Evolutionary conservation across 1,140 invertebrate species (phyloP), one percentile per base, ranked within the genome.

Genomic region (Marisa cornuarietis): DNA sequence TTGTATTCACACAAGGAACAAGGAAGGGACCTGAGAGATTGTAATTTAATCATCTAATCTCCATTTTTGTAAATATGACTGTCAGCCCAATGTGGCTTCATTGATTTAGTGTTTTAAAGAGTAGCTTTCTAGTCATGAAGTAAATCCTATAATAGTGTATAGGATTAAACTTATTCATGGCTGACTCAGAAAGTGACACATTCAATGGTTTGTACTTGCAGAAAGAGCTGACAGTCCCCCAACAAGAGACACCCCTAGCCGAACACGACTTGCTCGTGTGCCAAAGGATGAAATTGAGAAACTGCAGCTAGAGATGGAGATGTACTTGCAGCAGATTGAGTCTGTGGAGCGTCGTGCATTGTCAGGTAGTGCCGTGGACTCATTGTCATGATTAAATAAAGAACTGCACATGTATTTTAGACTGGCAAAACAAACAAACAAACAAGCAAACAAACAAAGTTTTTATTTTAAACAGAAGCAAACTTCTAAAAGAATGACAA

Each of bases 281-380:
- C 83, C 85, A 9, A 71, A 73, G 5, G 82, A 85, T 68, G 86
- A 89, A 73, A 88, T 88, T 71, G 82, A 80, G 26, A 84, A 83
- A 74, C 73, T 89, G 20, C 88, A 87, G 79, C 78, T 79, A 74
- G 88, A 89, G 65, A 82, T 88, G 81, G 86, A 87, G 54, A 71
- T 81, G 9, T 89, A 86, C 71, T 54, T 89, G 68, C 83, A 86
- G 61, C 83, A 87, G 65, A 86, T 88, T 49, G 83, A 88, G 66
- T 76, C 82, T 24, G 85, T 88, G 22, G 84, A 86, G 73, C 83
- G 87, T 61, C 82, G 83, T 42, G 87, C 85, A n/a, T 78, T 86
- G 52, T 83, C 72, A 73, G 87, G 87, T 88, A 80, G 77, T 26
- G 11, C 3, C 11, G 6, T 6, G 2, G 3, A 42, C 31, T 42